Evolutionary conservation across 2,888 invertebrate genomes (phyloP).

Genomic region (Invenusta paracnida): DNA sequence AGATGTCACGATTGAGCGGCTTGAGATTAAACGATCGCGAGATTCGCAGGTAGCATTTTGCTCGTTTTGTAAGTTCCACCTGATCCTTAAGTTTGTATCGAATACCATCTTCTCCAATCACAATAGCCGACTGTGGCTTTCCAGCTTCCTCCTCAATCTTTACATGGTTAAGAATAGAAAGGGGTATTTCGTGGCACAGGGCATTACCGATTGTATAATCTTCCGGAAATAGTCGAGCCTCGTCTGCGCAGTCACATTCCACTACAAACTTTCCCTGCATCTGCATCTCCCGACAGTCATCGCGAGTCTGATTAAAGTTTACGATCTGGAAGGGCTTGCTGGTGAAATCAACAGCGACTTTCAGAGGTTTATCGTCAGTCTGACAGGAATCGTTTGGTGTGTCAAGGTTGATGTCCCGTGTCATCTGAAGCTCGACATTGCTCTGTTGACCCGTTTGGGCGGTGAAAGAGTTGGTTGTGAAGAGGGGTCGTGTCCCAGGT

Average conservation of each 20-base stretch:
- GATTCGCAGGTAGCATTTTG: neutral
- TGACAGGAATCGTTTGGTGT: neutral
- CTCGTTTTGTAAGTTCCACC: neutral
- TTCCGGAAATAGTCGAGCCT: neutral
- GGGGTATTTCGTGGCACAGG: neutral
- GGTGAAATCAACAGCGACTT: neutral
- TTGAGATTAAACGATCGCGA: neutral
- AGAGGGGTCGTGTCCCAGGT: neutral
- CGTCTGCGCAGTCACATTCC: neutral
- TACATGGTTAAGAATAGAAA: neutral
- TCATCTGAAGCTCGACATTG: neutral
- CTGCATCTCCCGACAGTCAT: slow-evolving; percentile 5
- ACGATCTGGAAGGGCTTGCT: neutral
- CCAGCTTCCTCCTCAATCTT: neutral
- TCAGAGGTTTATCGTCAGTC: neutral
- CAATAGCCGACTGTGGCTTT: neutral
- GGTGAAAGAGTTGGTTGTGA: neutral
- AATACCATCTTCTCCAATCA: neutral
- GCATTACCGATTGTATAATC: neutral
- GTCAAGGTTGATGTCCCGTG: neutral
- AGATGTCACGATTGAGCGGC: neutral
- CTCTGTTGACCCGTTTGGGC: neutral
- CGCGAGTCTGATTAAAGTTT: neutral
- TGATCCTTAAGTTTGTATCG: neutral
- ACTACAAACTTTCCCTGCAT: neutral